Evolutionary conservation across 2,113 vertebrate species (phyloP), one percentile per base, ranked within the genome.

Genomic region (Dunckerocampus dactyliophorus): DNA sequence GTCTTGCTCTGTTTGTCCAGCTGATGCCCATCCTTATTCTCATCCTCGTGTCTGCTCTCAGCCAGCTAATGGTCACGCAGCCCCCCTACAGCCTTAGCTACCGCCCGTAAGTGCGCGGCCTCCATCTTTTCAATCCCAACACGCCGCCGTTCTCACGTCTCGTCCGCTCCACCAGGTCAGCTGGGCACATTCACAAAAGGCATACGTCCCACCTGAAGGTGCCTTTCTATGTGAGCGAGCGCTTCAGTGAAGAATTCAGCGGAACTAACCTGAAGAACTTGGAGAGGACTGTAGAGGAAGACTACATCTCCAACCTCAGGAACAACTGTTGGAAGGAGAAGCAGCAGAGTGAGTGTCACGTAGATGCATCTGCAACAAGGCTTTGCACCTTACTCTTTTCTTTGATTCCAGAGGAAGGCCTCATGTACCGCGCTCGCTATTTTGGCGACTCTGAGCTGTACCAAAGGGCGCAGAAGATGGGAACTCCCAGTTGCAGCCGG

Each of bases 291-390:
- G 95, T 98, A 72, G 96, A 99, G 89, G 95, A 98, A 72, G 97
- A 98, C 88, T 98, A 96, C 62, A 93, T 99, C 72, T 93, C 93
- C 65, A 99, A 94, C 67, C 91, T 98, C 75, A 91, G 95, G 84
- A 98, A 99, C 88, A 98, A 98, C 79, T 99, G 97, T 77, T 99
- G 97, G 97, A 97, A 95, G 71, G 97, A 99, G 82, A 95, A 94
- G 72, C 96, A 98, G 75, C 95, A 97, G 80, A 98, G 97, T 99
- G 89, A 92, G 97, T 89, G 59, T 1, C 16, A 21, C 6, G 5
- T 6, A 20, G 10, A 12, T 15, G n/a, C 9, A 1, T 10, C 31
- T 39, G 45, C 15, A 37, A 9, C 9, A 3, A 0, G 8, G 16
- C 2, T 0, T 45, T 9, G 52, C 62, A 47, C 65, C 37, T 6